Percentiles rank a stretch among this genome's conserved stretches.
phyloP scores from a whole-genome alignment of 2,113 vertebrate genomes.

The Epinephelus fuscoguttatus region DNA sequence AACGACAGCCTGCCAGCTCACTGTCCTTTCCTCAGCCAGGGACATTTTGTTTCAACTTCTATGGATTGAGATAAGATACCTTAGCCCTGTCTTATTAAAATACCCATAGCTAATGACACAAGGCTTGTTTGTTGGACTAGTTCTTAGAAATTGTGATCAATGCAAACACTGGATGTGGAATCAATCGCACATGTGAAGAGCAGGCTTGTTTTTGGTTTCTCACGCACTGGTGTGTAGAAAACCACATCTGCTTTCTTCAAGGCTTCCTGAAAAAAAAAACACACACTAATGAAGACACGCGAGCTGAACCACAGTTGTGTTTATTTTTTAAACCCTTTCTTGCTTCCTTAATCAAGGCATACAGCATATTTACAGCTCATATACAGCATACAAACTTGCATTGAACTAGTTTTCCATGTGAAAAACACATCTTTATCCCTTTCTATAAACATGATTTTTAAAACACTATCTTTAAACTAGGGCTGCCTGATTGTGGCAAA shows the following conservation, averaged over 20 bases:
- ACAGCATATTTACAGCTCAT: background rate
- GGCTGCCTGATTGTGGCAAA: too few relatives aligned
- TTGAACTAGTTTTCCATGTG: background rate
- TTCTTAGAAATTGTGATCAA: background rate
- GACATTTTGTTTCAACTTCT: slow-evolving; percentile 28
- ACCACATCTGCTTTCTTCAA: too few relatives aligned
- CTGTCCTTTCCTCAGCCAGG: slow-evolving; percentile 9
- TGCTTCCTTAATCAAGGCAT: background rate
- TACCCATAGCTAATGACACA: background rate
- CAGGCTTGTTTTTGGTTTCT: background rate
- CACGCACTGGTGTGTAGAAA: background rate
- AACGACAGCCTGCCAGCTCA: slow-evolving; percentile 21
- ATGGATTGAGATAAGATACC: slow-evolving; percentile 26
- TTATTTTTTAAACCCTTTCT: background rate
- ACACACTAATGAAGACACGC: background rate
- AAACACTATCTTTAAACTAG: background rate
- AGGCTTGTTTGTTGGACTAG: background rate
- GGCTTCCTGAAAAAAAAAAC: background rate
- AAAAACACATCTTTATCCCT: background rate
- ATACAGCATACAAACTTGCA: background rate
- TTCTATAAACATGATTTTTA: background rate
- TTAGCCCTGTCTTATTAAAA: slow-evolving; percentile 27
- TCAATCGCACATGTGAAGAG: background rate
- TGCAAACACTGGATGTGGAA: background rate
- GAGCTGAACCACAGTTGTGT: background rate